Percentiles rank a stretch among this genome's conserved stretches.
Conservation (phyloP, 2,797 vertebrate species). For the Pogonophryne albipinna region DNA sequence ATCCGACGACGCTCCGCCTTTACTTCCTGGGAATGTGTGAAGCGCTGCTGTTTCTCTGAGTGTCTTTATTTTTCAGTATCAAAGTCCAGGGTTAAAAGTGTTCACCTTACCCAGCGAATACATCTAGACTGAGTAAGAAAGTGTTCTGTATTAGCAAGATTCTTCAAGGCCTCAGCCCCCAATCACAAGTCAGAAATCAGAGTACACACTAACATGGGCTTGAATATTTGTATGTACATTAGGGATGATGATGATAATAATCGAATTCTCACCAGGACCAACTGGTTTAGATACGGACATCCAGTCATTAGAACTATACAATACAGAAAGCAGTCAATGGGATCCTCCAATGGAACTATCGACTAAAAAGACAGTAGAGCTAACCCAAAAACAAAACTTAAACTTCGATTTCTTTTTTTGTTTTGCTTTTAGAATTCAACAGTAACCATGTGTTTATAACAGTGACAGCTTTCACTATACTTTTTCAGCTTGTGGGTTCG, state of each 20-base stretch:
- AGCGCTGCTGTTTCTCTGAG: neutral
- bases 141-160: neutral
- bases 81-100: conserved; percentile 32
- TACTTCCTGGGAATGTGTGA: conserved; percentile 8
- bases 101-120: conserved; percentile 2
- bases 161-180: conserved; percentile 2
- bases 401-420: neutral
- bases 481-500: too few species aligned
- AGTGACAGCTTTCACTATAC: too few species aligned
- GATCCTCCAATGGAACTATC: neutral
- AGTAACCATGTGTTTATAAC: too few species aligned
- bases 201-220: neutral
- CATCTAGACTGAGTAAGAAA: conserved; percentile 3
- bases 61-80: neutral
- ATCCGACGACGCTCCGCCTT: conserved; percentile 42
- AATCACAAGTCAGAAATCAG: neutral
- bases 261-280: conserved; percentile 2
- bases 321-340: neutral
- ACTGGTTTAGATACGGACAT: conserved; percentile 3
- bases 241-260: neutral
- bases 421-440: too few species aligned
- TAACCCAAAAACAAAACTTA: neutral
- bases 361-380: neutral
- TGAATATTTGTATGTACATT: conserved; percentile 25
- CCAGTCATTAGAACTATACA: neutral